Percentiles rank a stretch among this genome's conserved stretches.
These are phyloP conservation scores for Drosophila kohkoa DNA, from an alignment of 1,140 invertebrate species.

Conservation along the genomic window DNA sequence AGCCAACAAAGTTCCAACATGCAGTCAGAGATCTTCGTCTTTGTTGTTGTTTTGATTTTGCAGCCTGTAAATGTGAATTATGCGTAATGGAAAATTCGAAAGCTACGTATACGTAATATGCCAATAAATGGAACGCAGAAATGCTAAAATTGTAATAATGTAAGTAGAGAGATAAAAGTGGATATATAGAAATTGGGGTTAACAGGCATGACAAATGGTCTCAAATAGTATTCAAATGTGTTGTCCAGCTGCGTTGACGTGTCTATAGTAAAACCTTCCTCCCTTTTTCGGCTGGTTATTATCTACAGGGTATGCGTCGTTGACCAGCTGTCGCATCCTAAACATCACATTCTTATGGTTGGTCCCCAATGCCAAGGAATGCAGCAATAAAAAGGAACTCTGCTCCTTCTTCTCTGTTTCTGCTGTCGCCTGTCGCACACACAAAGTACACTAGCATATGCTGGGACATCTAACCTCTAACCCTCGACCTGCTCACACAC, in stretches of 20 bases:
- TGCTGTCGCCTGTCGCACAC: slow-evolving; percentile 7
- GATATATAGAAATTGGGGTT: not conserved
- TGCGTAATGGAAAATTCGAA: slow-evolving; percentile 43
- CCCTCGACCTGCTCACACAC: slow-evolving; percentile 2
- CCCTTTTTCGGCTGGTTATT: not conserved
- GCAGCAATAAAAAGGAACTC: slow-evolving; percentile 55
- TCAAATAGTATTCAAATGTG: not conserved
- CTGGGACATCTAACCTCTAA: slow-evolving; percentile 21
- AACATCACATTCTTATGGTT: slow-evolving; percentile 42
- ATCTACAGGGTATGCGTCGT: slow-evolving; percentile 3
- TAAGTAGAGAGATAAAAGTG: not conserved
- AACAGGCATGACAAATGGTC: slow-evolving; percentile 1
- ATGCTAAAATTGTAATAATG: no score
- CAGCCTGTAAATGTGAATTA: slow-evolving; percentile 57
- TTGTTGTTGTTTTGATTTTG: slow-evolving; percentile 18
- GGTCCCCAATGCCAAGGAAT: slow-evolving; percentile 37
- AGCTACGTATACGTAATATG: slow-evolving; percentile 67
- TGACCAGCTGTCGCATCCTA: slow-evolving; percentile 50
- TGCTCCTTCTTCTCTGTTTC: not conserved
- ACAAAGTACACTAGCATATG: slow-evolving; percentile 39
- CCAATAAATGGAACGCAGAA: slow-evolving; percentile 56
- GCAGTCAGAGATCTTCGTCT: slow-evolving; percentile 32
- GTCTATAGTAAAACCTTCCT: not conserved
- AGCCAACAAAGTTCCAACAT: slow-evolving; percentile 33
- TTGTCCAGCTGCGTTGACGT: no score